Evolutionary conservation across 1,140 invertebrate genomes (phyloP), one percentile per base, ranked within the genome.

Genomic region (Drosophila watanabei): DNA sequence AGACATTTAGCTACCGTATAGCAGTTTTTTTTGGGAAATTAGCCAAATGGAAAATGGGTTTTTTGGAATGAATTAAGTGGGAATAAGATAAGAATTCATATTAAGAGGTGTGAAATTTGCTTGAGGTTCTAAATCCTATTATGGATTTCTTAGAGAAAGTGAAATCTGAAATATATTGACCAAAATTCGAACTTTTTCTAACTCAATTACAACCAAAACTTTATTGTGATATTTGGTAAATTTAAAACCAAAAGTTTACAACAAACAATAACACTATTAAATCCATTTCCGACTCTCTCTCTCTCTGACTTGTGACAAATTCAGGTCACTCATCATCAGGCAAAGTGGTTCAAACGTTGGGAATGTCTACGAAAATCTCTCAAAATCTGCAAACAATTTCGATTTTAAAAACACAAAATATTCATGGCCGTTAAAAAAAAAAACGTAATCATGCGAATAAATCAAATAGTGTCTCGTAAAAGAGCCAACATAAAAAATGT

Each of bases 401-500:
- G n/a, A 35, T 54, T 69, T 71, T 2, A 35, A n/a, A 20, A n/a
- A 20, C n/a, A 32, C 18, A 56, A 71, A 71, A 71, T 71, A 73
- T 73, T 75, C 71, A 75, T 73, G 56, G 24, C 24, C 68, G 61
- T 73, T 73, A 72, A 75, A 24, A 75, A 48, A 72, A 75, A 24
- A 75, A 48, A 20, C 68, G 69, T 75, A 73, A 75, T 75, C 54
- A 51, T 46, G 45, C 35, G 16, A 73, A 61, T 75, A 60, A 61
- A 75, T 75, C 71, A 75, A 43, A 72, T 59, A 68, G 64, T 69
- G 63, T 46, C 45, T 73, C 69, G 32, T 61, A 61, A 75, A 71
- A 60, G 37, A 58, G 45, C 66, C 71, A 35, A 28, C 66, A 73
- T 41, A 60, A 73, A 73, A 73, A 73, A 52, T 73, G 69, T 75